Base-by-base conservation (phyloP, 2,888 invertebrate species). In the Aspidiotus rigidus region DNA sequence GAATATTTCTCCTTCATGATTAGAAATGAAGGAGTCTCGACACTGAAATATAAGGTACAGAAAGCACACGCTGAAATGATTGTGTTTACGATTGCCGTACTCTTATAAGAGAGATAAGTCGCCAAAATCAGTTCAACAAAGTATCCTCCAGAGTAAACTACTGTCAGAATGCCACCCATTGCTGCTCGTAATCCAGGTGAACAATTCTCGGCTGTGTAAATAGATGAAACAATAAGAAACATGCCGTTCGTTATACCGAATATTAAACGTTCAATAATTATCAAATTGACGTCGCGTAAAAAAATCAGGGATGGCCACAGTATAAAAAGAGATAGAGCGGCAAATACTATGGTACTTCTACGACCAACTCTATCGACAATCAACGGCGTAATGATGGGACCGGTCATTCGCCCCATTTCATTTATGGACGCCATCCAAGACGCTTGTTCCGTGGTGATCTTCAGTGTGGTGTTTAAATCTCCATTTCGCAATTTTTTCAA, bases 181-280 rank as follows among this genome's bases (percentile, higher is more conserved):
- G 73, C 71, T 9, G 73, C 74, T 7, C 74, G 71, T 17, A 70
- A 66, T 13, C 61, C 60, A 5, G 73, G 69, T 10, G 73, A 70
- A 15, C 73, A 66, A 9, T 73, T 72, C 70, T 74, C 74, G 7
- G 71, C 74, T 6, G 74, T 72, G 62, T 74, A 74, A 40, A 73
- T 54, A 9, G 73, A 73, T 6, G 72, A 72, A 6, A 72, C 71
- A 5, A 72, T 73, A 44, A 73, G 73, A 8, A 72, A 72, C 28
- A 72, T 71, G 0, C 74, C 74, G 72, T 73, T 72, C 2, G 73
- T 70, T 9, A 74, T 56, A 13, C 74, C 74, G 69, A 74, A 73
- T 10, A 73, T 54, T 17, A 73, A 71, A 11, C 74, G 64, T 10
- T 71, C 66, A 9, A 67, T 15, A 53, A 72, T 73, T 13, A 74